Base-by-base conservation (phyloP, 1,140 invertebrate genomes). In the Sycophila sp. region DNA sequence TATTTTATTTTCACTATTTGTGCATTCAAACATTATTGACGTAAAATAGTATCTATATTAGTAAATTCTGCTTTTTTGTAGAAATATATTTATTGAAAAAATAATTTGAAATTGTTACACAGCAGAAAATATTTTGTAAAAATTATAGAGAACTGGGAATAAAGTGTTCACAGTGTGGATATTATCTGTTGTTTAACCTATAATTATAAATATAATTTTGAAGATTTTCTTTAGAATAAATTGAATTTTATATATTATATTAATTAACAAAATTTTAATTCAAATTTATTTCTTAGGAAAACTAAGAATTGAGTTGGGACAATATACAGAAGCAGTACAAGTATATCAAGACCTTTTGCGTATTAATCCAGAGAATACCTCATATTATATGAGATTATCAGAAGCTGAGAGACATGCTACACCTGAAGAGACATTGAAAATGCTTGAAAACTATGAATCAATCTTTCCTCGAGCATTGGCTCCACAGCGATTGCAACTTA, bases 331-430 rank as follows among this genome's bases (percentile, higher is more conserved):
- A 86, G 96, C 98, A n/a, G 91, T 91, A 76, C 87, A 89, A 73
- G 90, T 98, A 42, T 99, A 96, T 85, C 90, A 91, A 78, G 91
- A 93, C 63, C 88, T 99, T 51, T 89, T 99, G 73, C 89, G 92
- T 64, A 90, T 98, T 74, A 99, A 99, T 90, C 96, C 96, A 11
- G 98, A 99, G 86, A 98, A 99, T 86, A 92, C 93, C 69, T 88
- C 91, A 59, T 99, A 99, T 87, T 99, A 98, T 85, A 87, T 90
- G 75, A 94, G 93, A 84, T 87, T 98, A 78, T 92, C 97, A 82
- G 91, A 94, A 81, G 94, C 96, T 24, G 89, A 93, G 77, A 89
- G 92, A 83, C 87, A 95, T 64, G 86, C 83, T 77, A 88, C 88
- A 58, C 83, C 91, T 63, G 91, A 93, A 73, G 92, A 94, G 69